Percentiles rank a stretch among this genome's conserved stretches.
Conservation (phyloP, 23 tunicate genomes). For the Corella eumyota region DNA sequence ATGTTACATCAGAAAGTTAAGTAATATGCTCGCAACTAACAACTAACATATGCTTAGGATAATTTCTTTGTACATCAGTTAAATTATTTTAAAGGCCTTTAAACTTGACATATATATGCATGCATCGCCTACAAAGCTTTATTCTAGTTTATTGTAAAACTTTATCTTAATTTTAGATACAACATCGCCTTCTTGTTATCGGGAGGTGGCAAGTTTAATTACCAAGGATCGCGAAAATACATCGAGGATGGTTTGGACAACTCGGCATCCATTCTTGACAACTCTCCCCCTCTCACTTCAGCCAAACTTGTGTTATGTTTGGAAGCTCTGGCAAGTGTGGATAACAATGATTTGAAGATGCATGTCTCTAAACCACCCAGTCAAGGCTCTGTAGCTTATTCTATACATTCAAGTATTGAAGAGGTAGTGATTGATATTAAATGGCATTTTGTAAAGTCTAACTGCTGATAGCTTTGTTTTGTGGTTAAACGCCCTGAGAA, state of each 20-base stretch:
- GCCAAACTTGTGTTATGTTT: constrained; percentile 66
- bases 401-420: constrained; percentile 33
- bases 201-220: constrained; percentile 91
- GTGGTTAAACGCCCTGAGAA: too few relatives aligned
- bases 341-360: constrained; percentile 29
- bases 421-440: constrained; percentile 18
- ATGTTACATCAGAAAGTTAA: too few relatives aligned
- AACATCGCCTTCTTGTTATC: constrained; percentile 70
- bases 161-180: too few relatives aligned
- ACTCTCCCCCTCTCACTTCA: constrained; percentile 36
- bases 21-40: too few relatives aligned
- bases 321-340: constrained; percentile 42
- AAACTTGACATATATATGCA: too few relatives aligned
- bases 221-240: constrained; percentile 71
- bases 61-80: too few relatives aligned
- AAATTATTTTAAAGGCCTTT: too few relatives aligned
- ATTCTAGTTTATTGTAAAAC: too few relatives aligned
- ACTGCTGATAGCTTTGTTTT: too few relatives aligned
- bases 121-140: too few relatives aligned
- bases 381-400: constrained; percentile 35
- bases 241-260: constrained; percentile 78
- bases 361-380: constrained; percentile 92
- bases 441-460: too few relatives aligned
- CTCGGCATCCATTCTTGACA: constrained; percentile 21
- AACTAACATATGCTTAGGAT: too few relatives aligned